Conservation (phyloP, 2,113 vertebrate species). For the Philantomba maxwellii region DNA sequence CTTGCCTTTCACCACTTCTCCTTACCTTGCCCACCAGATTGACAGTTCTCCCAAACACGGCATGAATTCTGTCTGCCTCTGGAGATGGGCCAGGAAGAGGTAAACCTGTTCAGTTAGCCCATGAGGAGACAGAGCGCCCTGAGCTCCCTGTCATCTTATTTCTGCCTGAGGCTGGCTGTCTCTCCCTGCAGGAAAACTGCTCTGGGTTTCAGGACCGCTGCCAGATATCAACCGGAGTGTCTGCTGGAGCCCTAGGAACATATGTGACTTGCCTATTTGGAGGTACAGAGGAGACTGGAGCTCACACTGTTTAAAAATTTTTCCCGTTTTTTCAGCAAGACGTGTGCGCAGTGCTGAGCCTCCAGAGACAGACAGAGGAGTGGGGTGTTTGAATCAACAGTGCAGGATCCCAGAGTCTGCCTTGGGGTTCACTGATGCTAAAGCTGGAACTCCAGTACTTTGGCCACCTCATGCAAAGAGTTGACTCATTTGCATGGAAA, state of each 20-base stretch:
- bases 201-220: background rate
- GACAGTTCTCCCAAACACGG: background rate
- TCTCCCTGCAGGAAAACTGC: background rate
- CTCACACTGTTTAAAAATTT: slow-evolving; percentile 38
- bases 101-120: background rate
- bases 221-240: slow-evolving; percentile 22
- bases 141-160: background rate
- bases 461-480: too few relatives aligned
- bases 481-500: too few relatives aligned
- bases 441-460: too few relatives aligned
- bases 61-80: background rate
- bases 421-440: too few relatives aligned
- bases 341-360: background rate
- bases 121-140: background rate
- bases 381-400: background rate
- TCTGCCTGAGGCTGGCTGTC: background rate
- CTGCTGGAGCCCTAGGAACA: slow-evolving; percentile 26
- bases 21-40: background rate
- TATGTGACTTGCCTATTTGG: slow-evolving; percentile 37
- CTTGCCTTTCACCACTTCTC: background rate
- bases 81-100: background rate
- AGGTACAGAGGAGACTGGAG: background rate
- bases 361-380: background rate
- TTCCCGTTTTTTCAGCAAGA: background rate
- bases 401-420: background rate